These are phyloP conservation scores for Strix aluco DNA, from an alignment of 2,113 vertebrate genomes.

Conservation along the genomic window DNA sequence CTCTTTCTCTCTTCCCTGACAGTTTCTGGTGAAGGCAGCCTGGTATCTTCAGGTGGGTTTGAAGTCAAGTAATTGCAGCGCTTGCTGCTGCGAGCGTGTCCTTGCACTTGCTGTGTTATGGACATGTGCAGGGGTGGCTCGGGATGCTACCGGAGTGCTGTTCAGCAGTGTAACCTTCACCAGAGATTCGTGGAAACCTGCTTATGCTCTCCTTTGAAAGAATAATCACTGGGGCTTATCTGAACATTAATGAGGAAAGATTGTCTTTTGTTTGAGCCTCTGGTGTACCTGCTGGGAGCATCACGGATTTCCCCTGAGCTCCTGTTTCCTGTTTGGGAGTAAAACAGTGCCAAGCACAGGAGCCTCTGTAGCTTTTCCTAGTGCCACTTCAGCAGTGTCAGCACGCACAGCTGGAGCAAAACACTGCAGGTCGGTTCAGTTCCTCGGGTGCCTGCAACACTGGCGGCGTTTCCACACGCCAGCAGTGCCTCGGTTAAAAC, in stretches of 20 bases:
- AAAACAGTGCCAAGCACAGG: neutral
- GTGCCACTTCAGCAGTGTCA: neutral
- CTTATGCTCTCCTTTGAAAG: neutral
- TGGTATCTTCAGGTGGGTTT: neutral
- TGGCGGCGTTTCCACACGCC: neutral
- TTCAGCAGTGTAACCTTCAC: neutral
- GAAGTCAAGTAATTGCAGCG: neutral
- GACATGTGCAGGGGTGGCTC: neutral
- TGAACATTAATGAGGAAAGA: neutral
- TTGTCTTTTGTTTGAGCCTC: neutral
- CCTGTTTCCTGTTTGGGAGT: neutral
- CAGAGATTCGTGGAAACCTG: neutral
- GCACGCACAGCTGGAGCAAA: neutral
- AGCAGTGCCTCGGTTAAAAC: neutral
- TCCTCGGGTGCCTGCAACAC: neutral
- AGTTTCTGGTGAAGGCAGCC: neutral
- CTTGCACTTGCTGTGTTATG: neutral
- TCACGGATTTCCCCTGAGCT: neutral
- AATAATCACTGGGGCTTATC: neutral
- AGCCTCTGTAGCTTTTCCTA: neutral
- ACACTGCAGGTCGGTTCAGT: neutral
- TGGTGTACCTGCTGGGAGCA: neutral
- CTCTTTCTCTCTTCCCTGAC: neutral
- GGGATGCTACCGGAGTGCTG: neutral
- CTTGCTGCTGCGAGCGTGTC: neutral